Percentiles rank a stretch among this genome's conserved stretches.
Evolutionary conservation across 2,888 invertebrate species (phyloP).

Genomic region (Tachina fera): DNA sequence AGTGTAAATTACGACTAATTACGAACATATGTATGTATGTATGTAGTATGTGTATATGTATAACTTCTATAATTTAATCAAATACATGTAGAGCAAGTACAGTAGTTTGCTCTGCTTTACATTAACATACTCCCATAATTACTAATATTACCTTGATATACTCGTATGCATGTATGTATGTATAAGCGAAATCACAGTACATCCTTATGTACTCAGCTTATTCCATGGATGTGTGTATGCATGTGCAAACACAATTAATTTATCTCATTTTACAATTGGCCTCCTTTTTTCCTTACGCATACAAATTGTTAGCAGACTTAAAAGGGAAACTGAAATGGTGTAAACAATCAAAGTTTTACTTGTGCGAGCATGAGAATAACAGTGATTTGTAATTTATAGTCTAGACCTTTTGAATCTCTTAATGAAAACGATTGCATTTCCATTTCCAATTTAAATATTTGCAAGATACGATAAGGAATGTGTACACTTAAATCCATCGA

Average conservation of each 20-base stretch:
- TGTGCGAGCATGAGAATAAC: background rate
- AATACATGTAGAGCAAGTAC: too few species aligned
- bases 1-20: too few species aligned
- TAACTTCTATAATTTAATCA: too few species aligned
- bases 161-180: too few species aligned
- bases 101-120: too few species aligned
- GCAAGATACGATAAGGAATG: slow-evolving; percentile 13
- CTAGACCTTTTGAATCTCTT: slow-evolving; percentile 44
- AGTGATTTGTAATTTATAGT: slow-evolving; percentile 25
- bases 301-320: background rate
- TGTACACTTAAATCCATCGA: slow-evolving; percentile 16
- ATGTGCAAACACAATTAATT: background rate
- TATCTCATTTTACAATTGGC: slow-evolving; percentile 15
- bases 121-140: too few species aligned
- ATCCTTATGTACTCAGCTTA: background rate
- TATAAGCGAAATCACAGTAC: too few species aligned
- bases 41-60: too few species aligned
- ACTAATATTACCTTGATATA: too few species aligned
- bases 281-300: background rate
- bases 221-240: background rate
- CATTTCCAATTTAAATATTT: slow-evolving; percentile 28
- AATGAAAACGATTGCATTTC: background rate
- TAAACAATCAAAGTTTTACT: slow-evolving; percentile 1
- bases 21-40: too few species aligned
- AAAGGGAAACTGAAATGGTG: background rate